A percentile compares a stretch with the other conserved stretches of the same genome.
phyloP scores from a whole-genome alignment of 2,888 invertebrate genomes.

The Micoletzkya japonica region DNA sequence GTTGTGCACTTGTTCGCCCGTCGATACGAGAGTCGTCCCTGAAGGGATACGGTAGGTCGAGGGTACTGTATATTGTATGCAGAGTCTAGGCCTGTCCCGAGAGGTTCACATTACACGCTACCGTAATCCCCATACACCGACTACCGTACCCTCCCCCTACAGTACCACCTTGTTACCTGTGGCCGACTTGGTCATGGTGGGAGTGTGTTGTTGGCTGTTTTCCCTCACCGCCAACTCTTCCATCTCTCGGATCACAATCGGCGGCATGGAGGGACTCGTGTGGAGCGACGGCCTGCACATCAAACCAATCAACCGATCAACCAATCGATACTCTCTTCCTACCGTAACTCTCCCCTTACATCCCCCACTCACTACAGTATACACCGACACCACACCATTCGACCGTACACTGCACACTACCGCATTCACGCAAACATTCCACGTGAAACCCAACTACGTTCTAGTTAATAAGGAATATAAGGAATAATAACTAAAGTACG shows the following conservation, averaged over 20 bases:
- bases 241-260: conserved; percentile 51
- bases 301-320: conserved; percentile 19
- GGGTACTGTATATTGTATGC: neutral
- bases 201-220: conserved; percentile 15
- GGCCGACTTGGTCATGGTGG: conserved; percentile 59
- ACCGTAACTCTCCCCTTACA: too few species aligned
- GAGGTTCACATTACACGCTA: neutral
- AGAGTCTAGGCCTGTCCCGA: neutral
- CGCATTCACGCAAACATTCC: conserved; percentile 6
- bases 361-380: neutral
- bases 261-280: conserved; percentile 62
- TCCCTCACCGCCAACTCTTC: conserved; percentile 30
- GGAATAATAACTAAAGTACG: neutral
- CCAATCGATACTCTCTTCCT: neutral
- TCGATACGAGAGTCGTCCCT: conserved; percentile 21
- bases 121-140: neutral
- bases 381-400: neutral
- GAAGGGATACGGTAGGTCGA: neutral
- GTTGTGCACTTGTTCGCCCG: conserved; percentile 4
- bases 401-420: too few species aligned
- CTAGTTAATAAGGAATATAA: neutral
- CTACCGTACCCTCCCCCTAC: neutral
- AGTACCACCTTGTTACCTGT: conserved; percentile 43
- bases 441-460: neutral
- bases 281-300: conserved; percentile 58